phyloP scores from a whole-genome alignment of 2,888 invertebrate genomes.

The Stenoptilia bipunctidactyla region DNA sequence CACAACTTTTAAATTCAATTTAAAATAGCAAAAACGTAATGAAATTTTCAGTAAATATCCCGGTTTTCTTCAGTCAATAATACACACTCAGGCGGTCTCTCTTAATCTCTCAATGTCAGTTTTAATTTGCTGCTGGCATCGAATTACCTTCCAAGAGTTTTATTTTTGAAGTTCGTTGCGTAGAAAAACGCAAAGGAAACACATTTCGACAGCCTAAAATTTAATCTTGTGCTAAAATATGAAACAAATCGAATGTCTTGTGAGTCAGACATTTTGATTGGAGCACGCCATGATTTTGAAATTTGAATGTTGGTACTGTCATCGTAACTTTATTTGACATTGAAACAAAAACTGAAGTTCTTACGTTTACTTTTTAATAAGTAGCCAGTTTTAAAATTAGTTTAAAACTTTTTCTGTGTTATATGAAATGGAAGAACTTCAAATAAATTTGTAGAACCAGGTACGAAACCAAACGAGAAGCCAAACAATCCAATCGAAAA shows the following conservation, averaged over 20 bases:
- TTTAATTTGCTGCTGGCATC: constrained; percentile 63
- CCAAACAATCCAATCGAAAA: constrained; percentile 58
- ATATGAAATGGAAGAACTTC: no score
- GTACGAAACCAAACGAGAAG: constrained; percentile 42
- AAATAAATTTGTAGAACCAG: no score
- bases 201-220: constrained; percentile 45
- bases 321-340: no score
- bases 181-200: constrained; percentile 46
- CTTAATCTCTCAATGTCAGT: constrained; percentile 69
- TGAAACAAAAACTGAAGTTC: no score
- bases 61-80: constrained; percentile 29
- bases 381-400: no score
- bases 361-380: no score
- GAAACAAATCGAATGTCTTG: constrained; percentile 12
- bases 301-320: no score
- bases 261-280: no score
- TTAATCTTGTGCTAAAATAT: constrained; percentile 31
- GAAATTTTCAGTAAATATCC: constrained; percentile 12
- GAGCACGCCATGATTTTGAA: no score
- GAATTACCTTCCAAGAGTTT: constrained; percentile 61
- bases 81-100: constrained; percentile 41
- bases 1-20: constrained; percentile 2
- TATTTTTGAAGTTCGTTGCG: constrained; percentile 48
- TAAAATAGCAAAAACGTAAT: not conserved
- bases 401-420: no score